phyloP scores from a whole-genome alignment of 1,140 invertebrate genomes.

The Leptopilina boulardi region DNA sequence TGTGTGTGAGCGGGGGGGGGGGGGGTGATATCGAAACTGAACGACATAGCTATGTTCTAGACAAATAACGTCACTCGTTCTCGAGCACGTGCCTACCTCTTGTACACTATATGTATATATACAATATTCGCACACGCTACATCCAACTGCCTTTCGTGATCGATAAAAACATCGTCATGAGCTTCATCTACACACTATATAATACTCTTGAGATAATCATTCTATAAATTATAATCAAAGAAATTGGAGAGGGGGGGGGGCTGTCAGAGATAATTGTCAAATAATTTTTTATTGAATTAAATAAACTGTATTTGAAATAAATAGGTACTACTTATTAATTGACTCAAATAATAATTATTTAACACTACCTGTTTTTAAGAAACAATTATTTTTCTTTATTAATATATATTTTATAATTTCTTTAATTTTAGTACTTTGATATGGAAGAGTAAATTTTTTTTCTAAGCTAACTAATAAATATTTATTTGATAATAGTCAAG shows the following conservation, averaged over 20 bases:
- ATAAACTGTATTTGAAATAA: too few species aligned
- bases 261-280: not conserved
- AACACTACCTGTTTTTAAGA: too few species aligned
- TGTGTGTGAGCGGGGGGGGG: not conserved
- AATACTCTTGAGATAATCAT: not conserved
- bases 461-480: too few species aligned
- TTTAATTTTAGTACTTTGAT: too few species aligned
- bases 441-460: too few species aligned
- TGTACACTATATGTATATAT: not conserved
- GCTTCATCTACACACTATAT: not conserved
- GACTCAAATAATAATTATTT: too few species aligned
- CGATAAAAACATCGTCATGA: conserved; percentile 28
- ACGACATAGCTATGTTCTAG: conserved; percentile 6
- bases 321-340: too few species aligned
- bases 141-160: conserved; percentile 20
- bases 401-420: too few species aligned
- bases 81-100: conserved; percentile 20
- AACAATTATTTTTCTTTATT: too few species aligned
- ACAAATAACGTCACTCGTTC: conserved; percentile 32
- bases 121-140: conserved; percentile 21
- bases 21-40: conserved; percentile 14
- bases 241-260: not conserved
- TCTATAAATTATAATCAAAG: conserved; percentile 22
- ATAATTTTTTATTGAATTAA: too few species aligned
- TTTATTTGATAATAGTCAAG: too few species aligned